A percentile compares a stretch with the other conserved stretches of the same genome.
These are phyloP conservation scores for Galaxias olidus DNA, from an alignment of 2,797 vertebrate genomes.

Conservation along the genomic window DNA sequence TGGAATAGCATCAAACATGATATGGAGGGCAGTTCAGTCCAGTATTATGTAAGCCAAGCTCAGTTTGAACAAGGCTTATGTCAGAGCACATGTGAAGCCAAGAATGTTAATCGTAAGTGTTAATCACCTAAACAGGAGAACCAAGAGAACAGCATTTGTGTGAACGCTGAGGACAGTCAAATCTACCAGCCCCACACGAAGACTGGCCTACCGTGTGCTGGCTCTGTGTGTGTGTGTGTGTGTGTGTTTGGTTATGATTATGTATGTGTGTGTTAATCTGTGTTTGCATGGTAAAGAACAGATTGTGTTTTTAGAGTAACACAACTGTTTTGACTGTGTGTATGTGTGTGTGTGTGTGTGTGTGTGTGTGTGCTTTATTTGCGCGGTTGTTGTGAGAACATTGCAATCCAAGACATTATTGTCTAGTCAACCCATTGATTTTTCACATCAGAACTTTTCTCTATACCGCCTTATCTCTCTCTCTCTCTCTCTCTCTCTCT, in stretches of 20 bases:
- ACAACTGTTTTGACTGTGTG: neutral
- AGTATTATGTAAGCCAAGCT: slow-evolving; percentile 16
- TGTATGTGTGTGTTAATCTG: neutral
- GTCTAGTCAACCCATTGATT: neutral
- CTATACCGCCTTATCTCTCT: neutral
- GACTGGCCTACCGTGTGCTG: neutral
- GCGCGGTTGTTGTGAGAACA: too few species aligned
- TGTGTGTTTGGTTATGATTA: neutral
- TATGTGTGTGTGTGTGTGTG: neutral
- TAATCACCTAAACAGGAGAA: neutral
- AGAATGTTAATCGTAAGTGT: slow-evolving; percentile 12
- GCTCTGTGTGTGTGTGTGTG: neutral
- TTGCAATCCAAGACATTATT: too few species aligned
- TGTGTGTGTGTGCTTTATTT: neutral
- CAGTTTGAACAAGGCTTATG: slow-evolving; percentile 3
- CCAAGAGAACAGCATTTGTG: neutral
- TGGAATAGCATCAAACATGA: too few species aligned
- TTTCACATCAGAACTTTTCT: neutral
- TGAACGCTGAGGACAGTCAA: neutral
- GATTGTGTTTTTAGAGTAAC: neutral
- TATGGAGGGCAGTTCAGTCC: neutral
- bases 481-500: slow-evolving; percentile 6
- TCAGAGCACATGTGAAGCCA: slow-evolving; percentile 11
- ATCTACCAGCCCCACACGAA: too few species aligned
- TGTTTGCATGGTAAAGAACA: too few species aligned